phyloP scores from a whole-genome alignment of 2,113 vertebrate genomes.

The Melospiza georgiana region DNA sequence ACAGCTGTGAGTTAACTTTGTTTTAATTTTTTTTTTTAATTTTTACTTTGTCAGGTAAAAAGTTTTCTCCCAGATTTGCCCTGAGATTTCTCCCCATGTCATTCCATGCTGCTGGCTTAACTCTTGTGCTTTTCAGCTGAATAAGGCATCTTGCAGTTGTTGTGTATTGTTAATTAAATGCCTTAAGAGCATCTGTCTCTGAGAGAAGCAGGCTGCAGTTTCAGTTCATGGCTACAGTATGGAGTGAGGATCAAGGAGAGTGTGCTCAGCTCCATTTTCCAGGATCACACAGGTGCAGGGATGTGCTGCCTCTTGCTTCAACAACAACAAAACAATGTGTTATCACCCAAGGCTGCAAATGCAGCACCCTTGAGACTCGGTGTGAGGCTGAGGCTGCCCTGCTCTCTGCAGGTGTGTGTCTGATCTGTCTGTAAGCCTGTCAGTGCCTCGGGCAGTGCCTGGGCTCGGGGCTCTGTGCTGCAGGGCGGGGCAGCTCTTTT shows the following conservation, averaged over 20 bases:
- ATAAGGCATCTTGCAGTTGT: background rate
- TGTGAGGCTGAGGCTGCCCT: background rate
- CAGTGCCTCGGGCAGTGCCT: background rate
- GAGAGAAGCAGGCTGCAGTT: background rate
- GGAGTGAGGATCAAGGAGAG: background rate
- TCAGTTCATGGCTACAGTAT: background rate
- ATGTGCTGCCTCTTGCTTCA: background rate
- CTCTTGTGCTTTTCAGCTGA: background rate
- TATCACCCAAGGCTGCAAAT: background rate
- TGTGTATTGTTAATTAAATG: background rate
- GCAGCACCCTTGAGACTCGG: background rate
- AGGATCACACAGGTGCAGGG: background rate
- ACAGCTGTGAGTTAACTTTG: background rate
- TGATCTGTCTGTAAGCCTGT: background rate
- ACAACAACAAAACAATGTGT: background rate
- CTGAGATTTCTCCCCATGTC: background rate
- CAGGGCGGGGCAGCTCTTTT: too few relatives aligned
- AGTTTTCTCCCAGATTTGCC: background rate
- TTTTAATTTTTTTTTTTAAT: background rate
- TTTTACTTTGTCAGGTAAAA: background rate
- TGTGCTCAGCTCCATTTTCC: background rate
- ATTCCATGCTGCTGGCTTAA: background rate
- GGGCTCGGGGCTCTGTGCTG: background rate
- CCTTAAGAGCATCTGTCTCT: background rate
- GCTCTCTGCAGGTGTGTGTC: background rate